A percentile compares a stretch with the other conserved stretches of the same genome.
These are phyloP conservation scores for Spodoptera frugiperda DNA, from an alignment of 1,140 invertebrate species.

Conservation along the genomic window DNA sequence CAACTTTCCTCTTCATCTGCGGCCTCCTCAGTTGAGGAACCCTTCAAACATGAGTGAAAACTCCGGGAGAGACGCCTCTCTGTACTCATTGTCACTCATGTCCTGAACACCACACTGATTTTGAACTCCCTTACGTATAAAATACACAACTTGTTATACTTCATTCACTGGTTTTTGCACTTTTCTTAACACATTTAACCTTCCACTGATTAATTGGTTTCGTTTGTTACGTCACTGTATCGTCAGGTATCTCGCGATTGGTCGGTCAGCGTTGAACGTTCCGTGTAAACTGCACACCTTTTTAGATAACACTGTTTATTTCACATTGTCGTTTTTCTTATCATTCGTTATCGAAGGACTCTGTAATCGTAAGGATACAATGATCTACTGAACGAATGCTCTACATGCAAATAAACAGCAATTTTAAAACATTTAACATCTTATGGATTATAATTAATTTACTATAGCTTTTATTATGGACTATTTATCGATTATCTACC, in stretches of 20 bases:
- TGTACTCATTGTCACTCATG: constrained; percentile 87
- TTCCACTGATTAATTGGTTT: constrained; percentile 35
- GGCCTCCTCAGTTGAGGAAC: constrained; percentile 88
- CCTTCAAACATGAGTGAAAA: constrained; percentile 89
- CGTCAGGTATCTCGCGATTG: constrained; percentile 27
- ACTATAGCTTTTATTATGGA: no score
- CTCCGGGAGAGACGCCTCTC: constrained; percentile 88
- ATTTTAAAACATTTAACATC: not conserved
- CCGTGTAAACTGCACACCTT: constrained; percentile 53
- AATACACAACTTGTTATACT: not conserved
- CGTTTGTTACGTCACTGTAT: constrained; percentile 12
- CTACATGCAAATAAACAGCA: constrained; percentile 50
- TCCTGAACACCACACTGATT: constrained; percentile 67
- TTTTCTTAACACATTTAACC: constrained; percentile 34
- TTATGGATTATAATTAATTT: no score
- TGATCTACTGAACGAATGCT: constrained; percentile 52
- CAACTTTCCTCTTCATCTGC: constrained; percentile 81
- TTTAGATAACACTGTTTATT: constrained; percentile 61
- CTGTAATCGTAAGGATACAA: constrained; percentile 59
- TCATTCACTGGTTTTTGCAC: constrained; percentile 42
- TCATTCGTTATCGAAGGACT: constrained; percentile 63
- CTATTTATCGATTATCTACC: no score
- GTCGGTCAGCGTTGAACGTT: constrained; percentile 28
- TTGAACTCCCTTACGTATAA: constrained; percentile 46
- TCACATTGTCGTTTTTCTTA: constrained; percentile 58